These are phyloP conservation scores for Aphaenogaster floridana DNA, from an alignment of 1,140 invertebrate species.

Conservation along the genomic window DNA sequence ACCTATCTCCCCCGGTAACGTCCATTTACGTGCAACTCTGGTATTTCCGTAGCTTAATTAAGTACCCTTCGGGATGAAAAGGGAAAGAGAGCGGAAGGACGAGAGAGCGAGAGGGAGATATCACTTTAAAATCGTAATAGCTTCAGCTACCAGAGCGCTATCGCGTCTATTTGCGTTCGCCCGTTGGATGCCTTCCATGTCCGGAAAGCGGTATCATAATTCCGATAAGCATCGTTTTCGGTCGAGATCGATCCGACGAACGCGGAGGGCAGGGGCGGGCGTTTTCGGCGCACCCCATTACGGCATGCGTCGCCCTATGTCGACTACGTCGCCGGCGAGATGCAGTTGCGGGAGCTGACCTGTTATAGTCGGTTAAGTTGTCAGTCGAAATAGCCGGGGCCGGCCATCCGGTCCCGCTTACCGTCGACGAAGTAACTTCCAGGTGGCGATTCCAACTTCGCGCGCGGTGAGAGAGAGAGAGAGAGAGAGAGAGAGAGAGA, in stretches of 20 bases:
- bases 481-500: background rate
- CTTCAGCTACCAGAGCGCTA: background rate
- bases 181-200: background rate
- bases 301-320: background rate
- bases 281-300: background rate
- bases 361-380: conserved; percentile 35
- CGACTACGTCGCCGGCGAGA: background rate
- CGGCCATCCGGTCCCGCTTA: conserved; percentile 25
- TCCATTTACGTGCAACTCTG: conserved; percentile 37
- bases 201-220: conserved; percentile 19
- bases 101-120: background rate
- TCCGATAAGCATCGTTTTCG: conserved; percentile 10
- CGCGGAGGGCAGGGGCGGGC: too few relatives aligned
- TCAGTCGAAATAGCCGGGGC: conserved; percentile 40
- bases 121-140: conserved; percentile 10
- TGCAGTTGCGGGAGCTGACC: conserved; percentile 29
- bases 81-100: background rate
- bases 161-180: conserved; percentile 14
- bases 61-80: background rate
- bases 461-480: background rate
- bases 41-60: conserved; percentile 57
- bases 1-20: conserved; percentile 35
- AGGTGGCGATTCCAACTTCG: conserved; percentile 44
- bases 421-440: conserved; percentile 32
- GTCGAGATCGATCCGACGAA: conserved; percentile 4